Conservation (phyloP, 2,113 vertebrate genomes). For the Aix galericulata region DNA sequence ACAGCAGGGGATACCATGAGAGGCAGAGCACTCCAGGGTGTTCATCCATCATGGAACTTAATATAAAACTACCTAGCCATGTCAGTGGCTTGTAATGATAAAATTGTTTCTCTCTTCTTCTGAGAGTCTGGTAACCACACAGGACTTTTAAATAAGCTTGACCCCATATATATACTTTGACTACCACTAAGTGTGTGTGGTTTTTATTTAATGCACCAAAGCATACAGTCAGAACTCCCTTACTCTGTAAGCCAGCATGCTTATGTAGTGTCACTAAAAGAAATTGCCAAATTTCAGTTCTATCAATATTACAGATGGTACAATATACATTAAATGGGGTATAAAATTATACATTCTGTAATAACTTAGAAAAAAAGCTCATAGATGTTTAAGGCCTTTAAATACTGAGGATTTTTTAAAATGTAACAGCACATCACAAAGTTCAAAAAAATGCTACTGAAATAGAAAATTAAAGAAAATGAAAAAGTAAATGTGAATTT, state of each 20-base stretch:
- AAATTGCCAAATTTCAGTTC: slow-evolving; percentile 26
- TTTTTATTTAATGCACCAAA: slow-evolving; percentile 35
- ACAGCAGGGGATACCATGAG: slow-evolving; percentile 29
- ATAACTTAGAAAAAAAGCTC: slow-evolving; percentile 72
- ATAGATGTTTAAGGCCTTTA: slow-evolving; percentile 81
- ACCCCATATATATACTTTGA: not conserved
- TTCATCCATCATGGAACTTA: slow-evolving; percentile 41
- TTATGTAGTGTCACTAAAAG: slow-evolving; percentile 36
- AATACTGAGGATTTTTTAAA: slow-evolving; percentile 68
- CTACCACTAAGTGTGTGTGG: not conserved
- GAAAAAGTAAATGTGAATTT: slow-evolving; percentile 12
- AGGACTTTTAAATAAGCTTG: slow-evolving; percentile 1
- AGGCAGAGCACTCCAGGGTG: slow-evolving; percentile 9
- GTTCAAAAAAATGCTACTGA: slow-evolving; percentile 44
- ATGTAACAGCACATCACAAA: slow-evolving; percentile 55
- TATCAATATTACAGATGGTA: slow-evolving; percentile 54
- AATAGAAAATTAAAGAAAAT: not conserved
- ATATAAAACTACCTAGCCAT: slow-evolving; percentile 16
- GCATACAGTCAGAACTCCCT: not conserved
- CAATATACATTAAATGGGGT: slow-evolving; percentile 64
- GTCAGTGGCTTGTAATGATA: slow-evolving; percentile 38
- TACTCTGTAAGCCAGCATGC: slow-evolving; percentile 4
- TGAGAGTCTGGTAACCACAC: not conserved
- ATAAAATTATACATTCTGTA: slow-evolving; percentile 81
- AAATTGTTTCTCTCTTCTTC: slow-evolving; percentile 7